phyloP scores from a whole-genome alignment of 2,797 vertebrate species.

The Distichodus sexfasciatus region DNA sequence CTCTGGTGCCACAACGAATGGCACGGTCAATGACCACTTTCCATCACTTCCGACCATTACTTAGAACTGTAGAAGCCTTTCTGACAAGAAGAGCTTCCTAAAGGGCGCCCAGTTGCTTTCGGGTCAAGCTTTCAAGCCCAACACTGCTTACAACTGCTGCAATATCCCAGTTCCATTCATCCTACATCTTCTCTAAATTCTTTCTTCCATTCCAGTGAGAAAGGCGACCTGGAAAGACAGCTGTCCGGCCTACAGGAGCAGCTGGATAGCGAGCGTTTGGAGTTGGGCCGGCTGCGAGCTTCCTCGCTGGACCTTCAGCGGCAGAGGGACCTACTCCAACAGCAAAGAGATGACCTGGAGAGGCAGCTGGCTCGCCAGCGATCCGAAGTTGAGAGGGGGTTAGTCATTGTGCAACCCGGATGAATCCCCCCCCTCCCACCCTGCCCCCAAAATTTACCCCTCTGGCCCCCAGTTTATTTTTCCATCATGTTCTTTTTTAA shows the following conservation, averaged over 20 bases:
- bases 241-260: constrained; percentile 65
- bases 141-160: not conserved
- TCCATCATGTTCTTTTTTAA: constrained; percentile 23
- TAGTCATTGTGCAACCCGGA: constrained; percentile 44
- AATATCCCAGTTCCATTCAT: not conserved
- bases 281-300: constrained; percentile 66
- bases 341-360: constrained; percentile 74
- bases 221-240: constrained; percentile 64
- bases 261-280: constrained; percentile 56
- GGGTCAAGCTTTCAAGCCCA: too few relatives aligned
- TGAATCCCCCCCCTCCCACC: constrained; percentile 14
- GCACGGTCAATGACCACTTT: too few relatives aligned
- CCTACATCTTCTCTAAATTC: not conserved
- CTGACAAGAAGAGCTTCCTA: too few relatives aligned
- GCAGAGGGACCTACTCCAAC: constrained; percentile 67
- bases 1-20: too few relatives aligned
- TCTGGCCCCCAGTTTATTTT: constrained; percentile 62
- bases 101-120: too few relatives aligned
- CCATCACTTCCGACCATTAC: too few relatives aligned
- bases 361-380: constrained; percentile 64
- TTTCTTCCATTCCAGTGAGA: constrained; percentile 68
- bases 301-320: constrained; percentile 69
- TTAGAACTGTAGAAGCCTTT: too few relatives aligned
- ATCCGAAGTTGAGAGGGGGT: constrained; percentile 75
- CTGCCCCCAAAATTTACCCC: too few relatives aligned